Percentiles rank a stretch among this genome's conserved stretches.
Evolutionary conservation across 2,888 invertebrate species (phyloP).

Genomic region (Gordius sp.): DNA sequence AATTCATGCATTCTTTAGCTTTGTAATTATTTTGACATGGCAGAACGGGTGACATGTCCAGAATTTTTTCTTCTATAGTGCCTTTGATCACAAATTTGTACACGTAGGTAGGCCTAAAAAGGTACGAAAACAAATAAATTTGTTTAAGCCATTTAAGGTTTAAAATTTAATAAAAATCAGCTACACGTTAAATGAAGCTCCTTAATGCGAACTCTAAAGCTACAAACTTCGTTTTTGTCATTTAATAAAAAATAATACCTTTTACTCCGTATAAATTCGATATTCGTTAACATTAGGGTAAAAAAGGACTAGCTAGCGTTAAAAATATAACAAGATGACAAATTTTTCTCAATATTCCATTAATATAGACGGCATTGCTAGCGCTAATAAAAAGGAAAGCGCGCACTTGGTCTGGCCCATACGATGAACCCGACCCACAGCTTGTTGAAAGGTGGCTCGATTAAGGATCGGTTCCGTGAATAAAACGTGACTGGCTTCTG

Average conservation of each 20-base stretch:
- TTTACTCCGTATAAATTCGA: too few species aligned
- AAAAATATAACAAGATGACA: too few species aligned
- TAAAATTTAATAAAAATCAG: not conserved
- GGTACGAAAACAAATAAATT: too few species aligned
- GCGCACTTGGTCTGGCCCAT: constrained; percentile 45
- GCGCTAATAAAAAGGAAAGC: too few species aligned
- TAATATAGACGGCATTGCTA: too few species aligned
- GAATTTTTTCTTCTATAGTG: constrained; percentile 45
- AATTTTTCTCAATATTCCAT: too few species aligned
- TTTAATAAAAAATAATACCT: too few species aligned
- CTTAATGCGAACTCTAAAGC: too few species aligned
- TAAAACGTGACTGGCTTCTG: constrained; percentile 49
- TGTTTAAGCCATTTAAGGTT: not conserved
- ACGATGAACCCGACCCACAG: constrained; percentile 47
- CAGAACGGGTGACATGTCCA: not conserved
- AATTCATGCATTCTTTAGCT: not conserved
- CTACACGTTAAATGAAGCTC: too few species aligned
- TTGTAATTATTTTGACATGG: not conserved
- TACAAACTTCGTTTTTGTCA: too few species aligned
- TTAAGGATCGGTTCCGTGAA: constrained; percentile 47
- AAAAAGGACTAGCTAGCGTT: too few species aligned
- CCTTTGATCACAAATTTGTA: constrained; percentile 42
- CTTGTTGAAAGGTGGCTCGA: constrained; percentile 45
- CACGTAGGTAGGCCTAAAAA: constrained; percentile 37
- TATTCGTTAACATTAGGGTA: too few species aligned